Evolutionary conservation across 2,113 vertebrate species (phyloP).

Genomic region (Talpa occidentalis): DNA sequence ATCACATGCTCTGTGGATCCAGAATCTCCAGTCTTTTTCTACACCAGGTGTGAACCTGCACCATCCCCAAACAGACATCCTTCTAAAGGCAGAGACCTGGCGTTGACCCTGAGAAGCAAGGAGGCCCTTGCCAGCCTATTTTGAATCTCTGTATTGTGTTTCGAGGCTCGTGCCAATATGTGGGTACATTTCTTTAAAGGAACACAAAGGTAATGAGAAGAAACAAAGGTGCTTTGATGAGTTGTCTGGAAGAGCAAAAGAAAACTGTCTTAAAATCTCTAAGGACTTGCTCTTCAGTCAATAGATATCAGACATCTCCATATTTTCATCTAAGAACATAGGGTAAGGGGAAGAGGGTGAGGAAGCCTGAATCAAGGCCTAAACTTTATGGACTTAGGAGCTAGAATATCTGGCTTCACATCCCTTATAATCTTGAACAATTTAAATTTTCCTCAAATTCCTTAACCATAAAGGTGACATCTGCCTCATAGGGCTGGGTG

Average conservation of each 20-base stretch:
- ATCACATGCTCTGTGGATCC: background rate
- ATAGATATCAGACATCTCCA: background rate
- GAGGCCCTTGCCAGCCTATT: background rate
- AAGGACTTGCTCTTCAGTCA: background rate
- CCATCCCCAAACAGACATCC: no score
- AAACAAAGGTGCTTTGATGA: background rate
- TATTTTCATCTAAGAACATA: background rate
- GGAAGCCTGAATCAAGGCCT: background rate
- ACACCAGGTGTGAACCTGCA: background rate
- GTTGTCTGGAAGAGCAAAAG: background rate
- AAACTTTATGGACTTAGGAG: background rate
- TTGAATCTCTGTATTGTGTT: background rate
- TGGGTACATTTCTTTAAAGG: slow-evolving; percentile 17
- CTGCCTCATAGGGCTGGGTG: background rate
- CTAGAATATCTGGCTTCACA: background rate
- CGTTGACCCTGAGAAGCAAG: background rate
- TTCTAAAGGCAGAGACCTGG: background rate
- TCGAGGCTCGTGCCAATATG: background rate
- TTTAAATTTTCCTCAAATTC: background rate
- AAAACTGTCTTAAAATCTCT: background rate
- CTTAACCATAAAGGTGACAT: background rate
- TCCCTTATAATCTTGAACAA: background rate
- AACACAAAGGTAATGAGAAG: slow-evolving; percentile 15
- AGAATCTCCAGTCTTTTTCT: rapidly evolving
- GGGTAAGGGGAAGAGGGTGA: background rate